These are phyloP conservation scores for Lutraria rhynchaena DNA, from an alignment of 1,140 invertebrate genomes.

Conservation along the genomic window DNA sequence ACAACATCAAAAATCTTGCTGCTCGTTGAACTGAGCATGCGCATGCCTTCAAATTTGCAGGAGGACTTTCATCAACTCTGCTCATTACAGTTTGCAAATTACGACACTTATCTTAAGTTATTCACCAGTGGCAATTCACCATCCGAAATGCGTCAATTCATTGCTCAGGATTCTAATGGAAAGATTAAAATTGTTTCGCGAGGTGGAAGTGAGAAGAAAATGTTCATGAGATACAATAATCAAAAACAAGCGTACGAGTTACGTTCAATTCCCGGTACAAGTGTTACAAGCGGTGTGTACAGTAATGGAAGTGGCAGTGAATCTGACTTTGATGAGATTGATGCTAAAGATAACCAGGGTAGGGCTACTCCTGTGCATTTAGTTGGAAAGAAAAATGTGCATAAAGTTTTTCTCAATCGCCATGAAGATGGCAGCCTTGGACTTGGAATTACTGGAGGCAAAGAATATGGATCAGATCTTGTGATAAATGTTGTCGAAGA, in stretches of 20 bases:
- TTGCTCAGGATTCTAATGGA: conserved; percentile 72
- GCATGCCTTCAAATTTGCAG: conserved; percentile 67
- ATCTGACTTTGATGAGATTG: conserved; percentile 57
- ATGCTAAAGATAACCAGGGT: conserved; percentile 41
- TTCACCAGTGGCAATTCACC: conserved; percentile 64
- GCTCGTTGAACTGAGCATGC: conserved; percentile 72
- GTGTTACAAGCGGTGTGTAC: conserved; percentile 71
- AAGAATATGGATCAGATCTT: conserved; percentile 98
- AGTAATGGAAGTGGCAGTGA: conserved; percentile 64
- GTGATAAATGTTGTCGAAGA: conserved; percentile 87
- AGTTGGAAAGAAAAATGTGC: conserved; percentile 51
- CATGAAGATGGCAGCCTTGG: conserved; percentile 86
- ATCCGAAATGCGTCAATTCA: conserved; percentile 64
- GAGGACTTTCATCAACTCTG: conserved; percentile 75
- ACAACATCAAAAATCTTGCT: conserved; percentile 75
- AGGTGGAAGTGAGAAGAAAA: conserved; percentile 65
- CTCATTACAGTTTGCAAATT: conserved; percentile 73
- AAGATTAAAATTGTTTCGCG: conserved; percentile 70
- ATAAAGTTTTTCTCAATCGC: conserved; percentile 67
- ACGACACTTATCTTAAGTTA: conserved; percentile 69
- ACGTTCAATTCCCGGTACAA: conserved; percentile 66
- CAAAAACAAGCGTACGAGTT: conserved; percentile 64
- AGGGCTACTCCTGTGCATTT: conserved; percentile 46
- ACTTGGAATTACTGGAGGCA: conserved; percentile 97
- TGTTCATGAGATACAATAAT: conserved; percentile 59